Evolutionary conservation across 1,140 invertebrate genomes (phyloP).

Genomic region (Ganaspis sp.): DNA sequence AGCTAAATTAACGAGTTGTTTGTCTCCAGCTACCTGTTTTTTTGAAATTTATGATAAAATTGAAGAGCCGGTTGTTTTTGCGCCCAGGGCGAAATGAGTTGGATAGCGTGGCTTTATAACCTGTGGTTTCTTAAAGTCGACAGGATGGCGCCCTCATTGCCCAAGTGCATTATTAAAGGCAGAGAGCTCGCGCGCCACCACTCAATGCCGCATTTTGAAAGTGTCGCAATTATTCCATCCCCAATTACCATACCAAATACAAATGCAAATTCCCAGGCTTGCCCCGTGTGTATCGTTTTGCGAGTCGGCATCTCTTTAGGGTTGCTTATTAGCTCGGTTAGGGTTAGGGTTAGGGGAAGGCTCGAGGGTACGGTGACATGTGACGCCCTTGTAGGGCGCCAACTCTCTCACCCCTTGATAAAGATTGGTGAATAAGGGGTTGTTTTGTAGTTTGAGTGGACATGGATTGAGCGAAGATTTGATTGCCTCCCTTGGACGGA

Average conservation of each 20-base stretch:
- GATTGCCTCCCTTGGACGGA: slow-evolving; percentile 50
- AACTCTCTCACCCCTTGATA: slow-evolving; percentile 43
- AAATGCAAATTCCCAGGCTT: slow-evolving; percentile 63
- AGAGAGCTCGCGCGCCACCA: slow-evolving; percentile 1
- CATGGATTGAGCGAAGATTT: slow-evolving; percentile 54
- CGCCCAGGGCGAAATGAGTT: too few relatives aligned
- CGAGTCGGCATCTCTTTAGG: slow-evolving; percentile 61
- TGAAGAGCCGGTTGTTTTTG: too few relatives aligned
- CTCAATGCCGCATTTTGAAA: slow-evolving; percentile 46
- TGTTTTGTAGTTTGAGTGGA: slow-evolving; percentile 49
- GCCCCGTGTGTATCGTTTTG: slow-evolving; percentile 43
- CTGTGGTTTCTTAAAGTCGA: too few relatives aligned
- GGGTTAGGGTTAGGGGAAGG: slow-evolving; percentile 51
- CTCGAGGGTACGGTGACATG: slow-evolving; percentile 49
- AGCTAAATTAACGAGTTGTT: too few relatives aligned
- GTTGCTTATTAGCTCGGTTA: slow-evolving; percentile 69
- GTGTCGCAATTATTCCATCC: slow-evolving; percentile 63
- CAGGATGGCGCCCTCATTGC: background rate
- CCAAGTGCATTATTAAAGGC: background rate
- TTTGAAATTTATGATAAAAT: too few relatives aligned
- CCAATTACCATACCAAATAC: slow-evolving; percentile 73
- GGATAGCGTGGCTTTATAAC: too few relatives aligned
- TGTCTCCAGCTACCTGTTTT: too few relatives aligned
- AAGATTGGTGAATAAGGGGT: slow-evolving; percentile 68
- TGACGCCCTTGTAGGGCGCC: slow-evolving; percentile 53